Evolutionary conservation across 2,113 vertebrate genomes (phyloP).

Genomic region (Xenus cinereus): DNA sequence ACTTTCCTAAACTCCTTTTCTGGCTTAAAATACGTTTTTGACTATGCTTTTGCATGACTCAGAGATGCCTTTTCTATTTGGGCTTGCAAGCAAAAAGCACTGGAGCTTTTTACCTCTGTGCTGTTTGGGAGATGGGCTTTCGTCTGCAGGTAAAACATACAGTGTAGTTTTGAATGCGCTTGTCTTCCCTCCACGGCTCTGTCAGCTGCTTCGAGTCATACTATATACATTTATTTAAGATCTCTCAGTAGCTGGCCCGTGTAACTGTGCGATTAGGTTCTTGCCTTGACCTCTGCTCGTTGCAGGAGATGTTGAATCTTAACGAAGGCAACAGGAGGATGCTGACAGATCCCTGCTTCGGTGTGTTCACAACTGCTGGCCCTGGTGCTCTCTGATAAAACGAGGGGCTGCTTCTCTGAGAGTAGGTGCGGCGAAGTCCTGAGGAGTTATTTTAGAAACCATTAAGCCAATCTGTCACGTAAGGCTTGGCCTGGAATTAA

Average conservation of each 20-base stretch:
- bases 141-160: neutral
- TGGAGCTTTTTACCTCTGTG: neutral
- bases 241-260: neutral
- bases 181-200: neutral
- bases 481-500: neutral
- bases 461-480: neutral
- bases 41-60: neutral
- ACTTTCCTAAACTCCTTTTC: neutral
- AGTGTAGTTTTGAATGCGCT: neutral
- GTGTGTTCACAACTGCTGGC: neutral
- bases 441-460: neutral
- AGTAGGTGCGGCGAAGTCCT: neutral
- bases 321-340: neutral
- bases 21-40: neutral
- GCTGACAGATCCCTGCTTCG: neutral
- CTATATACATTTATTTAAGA: neutral
- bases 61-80: neutral
- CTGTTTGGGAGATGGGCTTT: neutral
- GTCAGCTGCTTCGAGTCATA: neutral
- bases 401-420: neutral
- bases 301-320: neutral
- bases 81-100: neutral
- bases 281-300: neutral
- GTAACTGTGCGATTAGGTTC: neutral
- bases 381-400: no score